Evolutionary conservation across 1,140 invertebrate genomes (phyloP), one percentile per base, ranked within the genome.

Genomic region (Solen grandis): DNA sequence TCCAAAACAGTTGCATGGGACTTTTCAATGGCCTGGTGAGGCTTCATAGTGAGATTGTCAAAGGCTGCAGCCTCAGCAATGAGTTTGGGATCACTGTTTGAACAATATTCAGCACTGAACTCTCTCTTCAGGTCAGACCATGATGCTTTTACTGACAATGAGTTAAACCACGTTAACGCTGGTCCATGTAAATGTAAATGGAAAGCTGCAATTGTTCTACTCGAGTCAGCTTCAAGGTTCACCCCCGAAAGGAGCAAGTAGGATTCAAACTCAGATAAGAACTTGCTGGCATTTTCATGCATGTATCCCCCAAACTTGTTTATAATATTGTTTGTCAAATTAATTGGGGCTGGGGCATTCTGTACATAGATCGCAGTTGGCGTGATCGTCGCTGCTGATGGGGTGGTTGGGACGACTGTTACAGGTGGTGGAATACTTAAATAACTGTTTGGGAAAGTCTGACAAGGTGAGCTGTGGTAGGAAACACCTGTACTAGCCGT

Each of bases 151-250:
- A 35, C 52, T 29, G 63, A 22, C 27, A 68, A 50, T 68, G 63
- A 13, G 19, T 27, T 68, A 25, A 68, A 68, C 36, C 63, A 68
- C 54, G 38, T 46, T 8, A 69, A 22, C 5, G 66, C 41, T 35
- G 66, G 66, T 16, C 66, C 66, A n/a, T 69, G 13, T 31, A 69
- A 52, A 52, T 69, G 66, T 8, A 50, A 31, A 27, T 69, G 66
- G 36, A 69, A 33, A 38, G 38, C 66, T 8, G 60, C 60, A 10
- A 63, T 63, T 50, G 46, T n/a, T 50, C 46, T 13, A n/a, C 13
- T n/a, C 13, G 13, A 14, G n/a, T 50, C 46, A 14, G n/a, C n/a
- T 14, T n/a, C n/a, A 14, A n/a, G 46, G 46, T 50, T n/a, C 13
- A 50, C n/a, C 13, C 46, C 46, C n/a, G 46, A 50, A 13, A 50